Conservation (phyloP, 2,113 vertebrate species). For the Cyanistes caeruleus region DNA sequence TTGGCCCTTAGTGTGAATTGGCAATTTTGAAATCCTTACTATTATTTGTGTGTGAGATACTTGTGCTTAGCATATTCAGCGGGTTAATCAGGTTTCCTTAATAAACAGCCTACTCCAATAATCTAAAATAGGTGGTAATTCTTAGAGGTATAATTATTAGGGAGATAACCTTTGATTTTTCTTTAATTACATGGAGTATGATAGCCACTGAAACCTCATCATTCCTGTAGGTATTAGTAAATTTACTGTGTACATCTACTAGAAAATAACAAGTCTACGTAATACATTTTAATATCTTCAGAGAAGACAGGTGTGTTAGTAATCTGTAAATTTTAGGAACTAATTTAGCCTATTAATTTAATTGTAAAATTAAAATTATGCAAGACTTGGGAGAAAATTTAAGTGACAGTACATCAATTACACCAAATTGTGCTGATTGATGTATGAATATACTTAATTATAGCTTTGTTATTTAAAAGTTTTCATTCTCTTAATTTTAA, state of each 20-base stretch:
- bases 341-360: not conserved
- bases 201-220: not conserved
- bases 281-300: not conserved
- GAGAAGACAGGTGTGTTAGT: not conserved
- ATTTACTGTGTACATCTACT: not conserved
- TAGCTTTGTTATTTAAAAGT: not conserved
- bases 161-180: not conserved
- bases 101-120: not conserved
- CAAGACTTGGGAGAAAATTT: not conserved
- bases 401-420: not conserved
- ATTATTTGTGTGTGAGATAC: not conserved
- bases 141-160: not conserved
- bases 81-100: constrained; percentile 6
- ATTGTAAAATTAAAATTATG: not conserved
- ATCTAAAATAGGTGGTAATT: constrained; percentile 1
- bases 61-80: not conserved
- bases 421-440: not conserved
- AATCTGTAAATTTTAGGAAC: not conserved
- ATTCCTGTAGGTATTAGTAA: not conserved
- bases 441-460: not conserved
- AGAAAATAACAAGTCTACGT: not conserved
- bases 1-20: not conserved
- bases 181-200: not conserved
- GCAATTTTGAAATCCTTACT: not conserved
- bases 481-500: constrained; percentile 18